phyloP scores from a whole-genome alignment of 2,113 vertebrate genomes.

The Mormyrus lacerda region DNA sequence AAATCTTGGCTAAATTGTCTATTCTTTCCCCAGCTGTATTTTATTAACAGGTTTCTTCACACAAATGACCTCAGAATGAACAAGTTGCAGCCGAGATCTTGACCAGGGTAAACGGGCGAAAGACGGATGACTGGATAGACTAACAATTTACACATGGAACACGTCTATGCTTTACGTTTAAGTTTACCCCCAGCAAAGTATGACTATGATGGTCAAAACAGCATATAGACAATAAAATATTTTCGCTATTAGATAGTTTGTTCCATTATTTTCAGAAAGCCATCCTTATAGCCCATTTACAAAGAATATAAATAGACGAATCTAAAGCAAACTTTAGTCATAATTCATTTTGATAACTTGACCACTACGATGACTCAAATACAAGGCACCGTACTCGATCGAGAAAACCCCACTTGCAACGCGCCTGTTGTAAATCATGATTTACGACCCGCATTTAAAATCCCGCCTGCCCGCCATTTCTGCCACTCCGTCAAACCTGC shows the following conservation, averaged over 20 bases:
- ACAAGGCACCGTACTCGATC: background rate
- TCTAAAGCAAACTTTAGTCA: background rate
- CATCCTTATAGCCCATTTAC: background rate
- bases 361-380: background rate
- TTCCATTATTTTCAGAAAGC: background rate
- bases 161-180: too few species aligned
- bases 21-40: background rate
- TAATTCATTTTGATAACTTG: background rate
- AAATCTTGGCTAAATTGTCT: background rate
- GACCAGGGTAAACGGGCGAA: background rate
- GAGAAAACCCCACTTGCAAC: background rate
- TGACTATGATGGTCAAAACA: background rate
- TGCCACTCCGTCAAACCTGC: background rate
- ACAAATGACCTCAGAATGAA: background rate
- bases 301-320: background rate
- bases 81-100: background rate
- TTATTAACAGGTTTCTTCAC: background rate
- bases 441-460: background rate
- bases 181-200: background rate
- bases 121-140: background rate
- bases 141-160: background rate
- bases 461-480: background rate
- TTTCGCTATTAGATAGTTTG: background rate
- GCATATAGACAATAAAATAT: background rate
- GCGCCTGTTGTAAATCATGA: background rate